Percentiles rank a stretch among this genome's conserved stretches.
These are phyloP conservation scores for Bettongia penicillata DNA, from an alignment of 2,113 vertebrate genomes.

Conservation along the genomic window DNA sequence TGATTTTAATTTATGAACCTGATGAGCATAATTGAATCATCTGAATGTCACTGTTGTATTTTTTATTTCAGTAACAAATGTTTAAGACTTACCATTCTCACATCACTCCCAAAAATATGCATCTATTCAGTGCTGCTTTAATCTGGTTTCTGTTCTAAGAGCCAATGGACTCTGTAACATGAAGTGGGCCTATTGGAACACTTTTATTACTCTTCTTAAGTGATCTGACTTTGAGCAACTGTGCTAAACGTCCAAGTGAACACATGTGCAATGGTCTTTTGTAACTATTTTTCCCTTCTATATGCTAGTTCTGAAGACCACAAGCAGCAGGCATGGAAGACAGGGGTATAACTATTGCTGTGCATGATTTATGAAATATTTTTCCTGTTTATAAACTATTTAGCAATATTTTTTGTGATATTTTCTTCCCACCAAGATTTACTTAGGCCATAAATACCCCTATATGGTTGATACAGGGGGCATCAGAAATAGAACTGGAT, in stretches of 20 bases:
- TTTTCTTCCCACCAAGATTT: not conserved
- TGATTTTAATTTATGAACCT: conserved; percentile 63
- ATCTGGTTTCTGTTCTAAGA: not conserved
- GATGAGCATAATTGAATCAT: conserved; percentile 61
- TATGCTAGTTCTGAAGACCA: not conserved
- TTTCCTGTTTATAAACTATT: not conserved
- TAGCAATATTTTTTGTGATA: not conserved
- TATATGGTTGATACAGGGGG: not conserved
- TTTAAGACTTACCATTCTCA: conserved; percentile 60
- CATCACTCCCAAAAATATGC: conserved; percentile 44
- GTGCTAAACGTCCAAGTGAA: not conserved
- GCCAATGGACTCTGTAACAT: not conserved
- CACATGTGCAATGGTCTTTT: not conserved
- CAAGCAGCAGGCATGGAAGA: not conserved
- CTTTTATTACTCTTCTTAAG: not conserved
- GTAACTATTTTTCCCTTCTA: not conserved
- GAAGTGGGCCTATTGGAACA: not conserved
- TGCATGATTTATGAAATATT: not conserved
- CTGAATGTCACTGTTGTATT: conserved; percentile 49
- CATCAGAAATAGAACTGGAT: not conserved
- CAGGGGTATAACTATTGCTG: not conserved
- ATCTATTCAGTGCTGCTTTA: conserved; percentile 33
- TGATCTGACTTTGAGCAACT: not conserved
- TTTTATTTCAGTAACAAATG: conserved; percentile 49
- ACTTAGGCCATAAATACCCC: not conserved